phyloP scores from a whole-genome alignment of 2,113 vertebrate species.

The Equus quagga region DNA sequence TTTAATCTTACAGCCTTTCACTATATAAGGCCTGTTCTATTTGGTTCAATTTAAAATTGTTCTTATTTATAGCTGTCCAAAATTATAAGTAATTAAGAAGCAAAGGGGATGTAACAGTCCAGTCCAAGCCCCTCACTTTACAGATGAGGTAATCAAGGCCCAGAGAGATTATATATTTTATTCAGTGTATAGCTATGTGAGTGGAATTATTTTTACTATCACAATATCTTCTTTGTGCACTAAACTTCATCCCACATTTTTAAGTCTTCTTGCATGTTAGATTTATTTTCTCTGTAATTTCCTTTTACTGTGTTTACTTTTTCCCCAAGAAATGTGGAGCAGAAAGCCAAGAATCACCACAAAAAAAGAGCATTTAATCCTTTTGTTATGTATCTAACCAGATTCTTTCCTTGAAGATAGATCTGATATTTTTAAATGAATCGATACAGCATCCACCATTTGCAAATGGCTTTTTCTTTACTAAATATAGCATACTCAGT shows the following conservation, averaged over 20 bases:
- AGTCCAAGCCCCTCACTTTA: background rate
- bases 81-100: background rate
- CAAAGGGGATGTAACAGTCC: background rate
- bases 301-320: slow-evolving; percentile 3
- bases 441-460: background rate
- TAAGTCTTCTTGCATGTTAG: background rate
- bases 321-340: background rate
- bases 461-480: background rate
- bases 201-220: background rate
- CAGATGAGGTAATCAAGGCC: background rate
- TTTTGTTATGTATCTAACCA: slow-evolving; percentile 38
- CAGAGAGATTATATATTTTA: background rate
- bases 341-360: background rate
- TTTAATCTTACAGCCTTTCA: background rate
- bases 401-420: background rate
- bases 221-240: rapidly evolving
- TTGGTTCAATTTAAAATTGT: background rate
- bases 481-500: background rate
- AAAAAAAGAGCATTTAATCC: background rate
- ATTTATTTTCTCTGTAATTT: background rate
- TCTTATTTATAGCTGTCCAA: background rate
- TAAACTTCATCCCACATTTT: background rate
- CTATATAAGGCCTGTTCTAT: background rate
- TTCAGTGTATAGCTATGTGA: background rate
- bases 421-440: background rate